phyloP scores from a whole-genome alignment of 2,113 vertebrate genomes.

The Rafetus swinhoei region DNA sequence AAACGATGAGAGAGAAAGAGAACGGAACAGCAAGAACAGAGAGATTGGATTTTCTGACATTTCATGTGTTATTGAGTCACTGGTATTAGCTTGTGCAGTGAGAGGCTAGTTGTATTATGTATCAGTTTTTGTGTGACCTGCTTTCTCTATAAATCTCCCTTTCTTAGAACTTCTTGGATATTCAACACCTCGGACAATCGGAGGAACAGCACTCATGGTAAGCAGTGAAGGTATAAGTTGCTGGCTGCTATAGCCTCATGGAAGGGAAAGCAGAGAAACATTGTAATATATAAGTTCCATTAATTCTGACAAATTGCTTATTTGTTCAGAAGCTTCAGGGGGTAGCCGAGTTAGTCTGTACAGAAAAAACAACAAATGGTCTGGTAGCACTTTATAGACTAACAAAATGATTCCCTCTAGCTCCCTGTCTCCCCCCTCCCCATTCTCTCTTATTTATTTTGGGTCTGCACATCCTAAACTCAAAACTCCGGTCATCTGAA shows the following conservation, averaged over 20 bases:
- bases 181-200: neutral
- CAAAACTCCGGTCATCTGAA: no score
- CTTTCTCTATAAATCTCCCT: neutral
- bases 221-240: neutral
- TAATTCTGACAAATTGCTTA: neutral
- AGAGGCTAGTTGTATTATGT: neutral
- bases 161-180: neutral
- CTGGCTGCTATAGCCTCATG: neutral
- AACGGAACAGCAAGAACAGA: accelerated
- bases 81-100: neutral
- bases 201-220: neutral
- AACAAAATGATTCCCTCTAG: no score
- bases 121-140: neutral
- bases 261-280: neutral
- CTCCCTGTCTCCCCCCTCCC: no score
- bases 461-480: no score
- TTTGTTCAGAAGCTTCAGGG: neutral
- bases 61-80: accelerated
- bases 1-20: neutral
- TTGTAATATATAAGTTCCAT: accelerated
- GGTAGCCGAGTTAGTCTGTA: no score
- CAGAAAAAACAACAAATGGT: no score
- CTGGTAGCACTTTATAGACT: no score
- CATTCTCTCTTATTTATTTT: no score
- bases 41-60: accelerated